Base-by-base conservation (phyloP, 2,888 invertebrate genomes). In the Axea sp. region DNA sequence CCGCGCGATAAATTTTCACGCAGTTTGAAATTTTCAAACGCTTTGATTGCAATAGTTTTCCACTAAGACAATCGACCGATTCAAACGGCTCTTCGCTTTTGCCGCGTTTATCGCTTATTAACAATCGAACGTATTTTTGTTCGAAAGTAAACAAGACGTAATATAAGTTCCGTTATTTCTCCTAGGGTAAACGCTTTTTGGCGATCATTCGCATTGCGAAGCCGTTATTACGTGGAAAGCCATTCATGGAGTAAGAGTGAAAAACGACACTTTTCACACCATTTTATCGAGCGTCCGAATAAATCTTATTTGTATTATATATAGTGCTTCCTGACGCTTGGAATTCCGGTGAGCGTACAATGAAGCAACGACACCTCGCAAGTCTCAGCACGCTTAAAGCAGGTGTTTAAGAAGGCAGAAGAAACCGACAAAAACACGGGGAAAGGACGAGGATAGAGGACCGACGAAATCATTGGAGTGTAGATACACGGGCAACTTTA, bases 311-410 rank as follows among this genome's bases (percentile, higher is more conserved):
- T 43, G 45, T 67, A 47, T 57, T 69, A 51, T 60, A 37, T 30
- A 37, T 30, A 69, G 60, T 45, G 51, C 33, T 69, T 69, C 51
- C 60, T 37, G 68, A 47, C 45, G 22, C 37, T 43, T 53, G 53
- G 43, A 69, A 60, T 45, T 60, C 53, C 43, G 26, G 35, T 7
- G 26, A 45, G 37, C 30, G 28, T 53, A 45, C 53, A 37, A 65
- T 55, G 65, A 45, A 55, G 47, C 47, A 31, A 30, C 65, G 39
- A 22, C 55, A 33, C 43, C 22, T 53, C 14, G 9, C 43, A 35
- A 43, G 53, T 45, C 55, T 69, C 51, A 67, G 67, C 60, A 47
- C 57, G 43, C 51, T 49, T 15, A 39, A 55, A 60, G 37, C 31
- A 64, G 65, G 55, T 51, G 67, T 67, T 41, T 41, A 49, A 31